These are phyloP conservation scores for Lagocephalus sceleratus DNA, from an alignment of 2,797 vertebrate genomes.

Conservation along the genomic window DNA sequence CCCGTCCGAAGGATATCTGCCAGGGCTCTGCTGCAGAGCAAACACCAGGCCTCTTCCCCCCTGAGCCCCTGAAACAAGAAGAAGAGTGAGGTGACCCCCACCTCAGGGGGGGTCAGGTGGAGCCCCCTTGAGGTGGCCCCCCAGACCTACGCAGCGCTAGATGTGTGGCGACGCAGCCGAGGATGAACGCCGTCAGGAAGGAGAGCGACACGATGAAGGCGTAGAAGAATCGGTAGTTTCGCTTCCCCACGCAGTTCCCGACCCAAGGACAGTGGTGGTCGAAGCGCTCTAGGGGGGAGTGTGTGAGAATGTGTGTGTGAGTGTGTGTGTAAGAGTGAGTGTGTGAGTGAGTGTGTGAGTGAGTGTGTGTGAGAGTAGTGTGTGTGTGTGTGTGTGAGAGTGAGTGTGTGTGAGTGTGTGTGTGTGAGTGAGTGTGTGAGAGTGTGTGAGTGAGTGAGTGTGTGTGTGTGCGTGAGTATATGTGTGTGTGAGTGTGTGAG, in stretches of 20 bases:
- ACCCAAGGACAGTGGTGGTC: constrained; percentile 98
- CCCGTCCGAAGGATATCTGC: constrained; percentile 90
- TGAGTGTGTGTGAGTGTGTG: background rate
- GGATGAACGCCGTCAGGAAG: constrained; percentile 92
- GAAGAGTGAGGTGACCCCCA: too few species aligned
- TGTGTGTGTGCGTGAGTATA: background rate
- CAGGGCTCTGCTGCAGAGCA: constrained; percentile 89
- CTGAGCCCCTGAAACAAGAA: constrained; percentile 79
- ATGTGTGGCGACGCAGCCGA: constrained; percentile 91
- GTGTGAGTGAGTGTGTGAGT: background rate
- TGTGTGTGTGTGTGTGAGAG: constrained; percentile 1
- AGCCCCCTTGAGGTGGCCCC: too few species aligned
- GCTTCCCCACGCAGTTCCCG: constrained; percentile 93
- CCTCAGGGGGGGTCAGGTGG: background rate
- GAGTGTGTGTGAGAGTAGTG: too few species aligned
- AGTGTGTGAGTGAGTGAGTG: constrained; percentile 1
- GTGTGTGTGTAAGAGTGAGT: too few species aligned
- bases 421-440: too few species aligned
- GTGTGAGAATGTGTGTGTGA: too few species aligned
- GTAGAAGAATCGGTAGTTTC: constrained; percentile 97
- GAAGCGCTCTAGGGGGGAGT: constrained; percentile 82
- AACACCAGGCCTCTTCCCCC: constrained; percentile 79
- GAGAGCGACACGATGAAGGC: constrained; percentile 93
- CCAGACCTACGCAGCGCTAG: constrained; percentile 81
- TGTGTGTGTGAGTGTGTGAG: too few species aligned